A percentile compares a stretch with the other conserved stretches of the same genome.
phyloP scores from a whole-genome alignment of 2,888 invertebrate genomes.

The Trichogramma evanescens region DNA sequence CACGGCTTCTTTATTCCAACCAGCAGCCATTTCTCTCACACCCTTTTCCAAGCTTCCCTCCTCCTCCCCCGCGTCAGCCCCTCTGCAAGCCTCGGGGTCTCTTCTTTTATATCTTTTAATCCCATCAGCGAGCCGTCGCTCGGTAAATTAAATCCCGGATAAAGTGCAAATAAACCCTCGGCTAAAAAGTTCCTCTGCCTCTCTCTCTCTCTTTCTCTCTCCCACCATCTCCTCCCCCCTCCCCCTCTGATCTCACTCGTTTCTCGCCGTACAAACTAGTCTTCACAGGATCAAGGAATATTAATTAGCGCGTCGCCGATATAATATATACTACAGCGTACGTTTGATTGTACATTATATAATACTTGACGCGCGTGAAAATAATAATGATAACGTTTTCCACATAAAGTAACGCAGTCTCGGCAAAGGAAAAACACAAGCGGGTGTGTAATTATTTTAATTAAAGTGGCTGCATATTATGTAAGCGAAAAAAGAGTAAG shows the following conservation, averaged over 20 bases:
- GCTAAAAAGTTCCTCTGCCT: slow-evolving; percentile 13
- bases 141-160: slow-evolving; percentile 46
- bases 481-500: slow-evolving; percentile 34
- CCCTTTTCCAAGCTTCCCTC: not conserved
- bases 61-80: slow-evolving; percentile 19
- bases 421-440: slow-evolving; percentile 20
- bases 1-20: slow-evolving; percentile 1
- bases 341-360: slow-evolving; percentile 1
- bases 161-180: slow-evolving; percentile 45
- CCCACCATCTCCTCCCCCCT: not conserved
- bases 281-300: slow-evolving; percentile 7
- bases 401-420: slow-evolving; percentile 26
- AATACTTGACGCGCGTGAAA: slow-evolving; percentile 9
- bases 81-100: not conserved
- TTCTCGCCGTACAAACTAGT: not conserved
- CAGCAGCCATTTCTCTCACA: not conserved
- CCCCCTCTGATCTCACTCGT: slow-evolving; percentile 1
- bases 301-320: slow-evolving; percentile 19
- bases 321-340: slow-evolving; percentile 14
- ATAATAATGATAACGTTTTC: slow-evolving; percentile 33
- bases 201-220: not conserved
- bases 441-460: slow-evolving; percentile 45
- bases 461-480: slow-evolving; percentile 45
- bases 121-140: slow-evolving; percentile 35
- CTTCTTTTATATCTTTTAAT: slow-evolving; percentile 25